These are phyloP conservation scores for Sepiola atlantica DNA, from an alignment of 2,888 invertebrate genomes.

Conservation along the genomic window DNA sequence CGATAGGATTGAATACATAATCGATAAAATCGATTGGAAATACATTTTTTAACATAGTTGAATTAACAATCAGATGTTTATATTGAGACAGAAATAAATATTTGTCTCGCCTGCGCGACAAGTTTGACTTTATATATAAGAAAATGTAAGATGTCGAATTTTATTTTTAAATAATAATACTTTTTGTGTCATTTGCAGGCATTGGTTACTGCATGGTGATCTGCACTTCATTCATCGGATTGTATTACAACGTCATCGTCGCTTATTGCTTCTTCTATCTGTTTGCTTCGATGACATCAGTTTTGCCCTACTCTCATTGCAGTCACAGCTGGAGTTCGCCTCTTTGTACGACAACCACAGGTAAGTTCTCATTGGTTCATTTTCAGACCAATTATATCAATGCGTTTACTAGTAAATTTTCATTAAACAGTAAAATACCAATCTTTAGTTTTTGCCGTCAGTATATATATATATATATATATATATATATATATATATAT, in stretches of 20 bases:
- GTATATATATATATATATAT: neutral
- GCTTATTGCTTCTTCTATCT: constrained; percentile 68
- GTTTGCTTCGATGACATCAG: constrained; percentile 61
- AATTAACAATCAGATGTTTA: neutral
- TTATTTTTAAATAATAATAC: neutral
- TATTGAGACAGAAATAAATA: neutral
- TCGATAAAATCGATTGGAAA: too few species aligned
- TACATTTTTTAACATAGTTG: neutral
- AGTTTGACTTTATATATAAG: neutral
- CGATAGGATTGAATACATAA: too few species aligned
- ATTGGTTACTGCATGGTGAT: constrained; percentile 65
- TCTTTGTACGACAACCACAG: constrained; percentile 36
- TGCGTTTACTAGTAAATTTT: neutral
- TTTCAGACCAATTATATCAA: neutral
- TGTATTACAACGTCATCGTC: constrained; percentile 72
- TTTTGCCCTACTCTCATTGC: constrained; percentile 54
- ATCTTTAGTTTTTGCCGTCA: too few species aligned
- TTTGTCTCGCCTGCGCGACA: too few species aligned
- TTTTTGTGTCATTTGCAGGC: constrained; percentile 56
- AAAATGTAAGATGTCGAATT: neutral
- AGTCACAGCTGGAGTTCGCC: constrained; percentile 46
- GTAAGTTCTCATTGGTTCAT: neutral
- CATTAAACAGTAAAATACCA: neutral
- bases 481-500: neutral
- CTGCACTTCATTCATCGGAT: constrained; percentile 61